phyloP scores from a whole-genome alignment of 2,888 invertebrate genomes.

The Polylopha cassiicola region DNA sequence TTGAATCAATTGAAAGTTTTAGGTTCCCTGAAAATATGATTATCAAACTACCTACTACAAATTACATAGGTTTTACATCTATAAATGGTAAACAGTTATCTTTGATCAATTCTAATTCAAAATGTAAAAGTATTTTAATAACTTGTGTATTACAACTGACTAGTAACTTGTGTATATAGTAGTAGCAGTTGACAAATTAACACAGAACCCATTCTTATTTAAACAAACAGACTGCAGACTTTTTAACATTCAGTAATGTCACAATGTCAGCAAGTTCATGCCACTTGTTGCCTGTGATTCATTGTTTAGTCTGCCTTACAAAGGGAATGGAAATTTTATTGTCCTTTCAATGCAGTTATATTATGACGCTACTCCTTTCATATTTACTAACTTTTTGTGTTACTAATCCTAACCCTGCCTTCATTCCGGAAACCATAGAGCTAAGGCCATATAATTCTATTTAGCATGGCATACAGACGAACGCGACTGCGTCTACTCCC shows the following conservation, averaged over 20 bases:
- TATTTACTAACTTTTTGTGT: too few relatives aligned
- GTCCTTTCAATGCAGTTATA: conserved; percentile 22
- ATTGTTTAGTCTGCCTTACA: conserved; percentile 33
- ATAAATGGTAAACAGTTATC: too few relatives aligned
- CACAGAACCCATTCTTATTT: conserved; percentile 5
- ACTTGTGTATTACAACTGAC: too few relatives aligned
- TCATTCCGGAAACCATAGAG: conserved; percentile 43
- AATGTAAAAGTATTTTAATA: too few relatives aligned
- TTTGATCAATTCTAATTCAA: too few relatives aligned
- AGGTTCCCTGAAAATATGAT: conserved; percentile 2
- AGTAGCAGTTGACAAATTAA: too few relatives aligned
- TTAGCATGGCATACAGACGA: conserved; percentile 88
- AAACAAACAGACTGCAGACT: conserved; percentile 12
- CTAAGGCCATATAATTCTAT: conserved; percentile 69
- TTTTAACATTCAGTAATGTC: conserved; percentile 48
- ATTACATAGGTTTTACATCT: too few relatives aligned
- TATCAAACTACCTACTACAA: too few relatives aligned
- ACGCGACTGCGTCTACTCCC: conserved; percentile 89
- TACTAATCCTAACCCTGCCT: conserved; percentile 36
- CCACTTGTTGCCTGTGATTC: conserved; percentile 37
- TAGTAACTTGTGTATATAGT: too few relatives aligned
- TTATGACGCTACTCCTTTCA: too few relatives aligned
- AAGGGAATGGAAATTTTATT: conserved; percentile 24
- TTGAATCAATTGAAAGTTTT: conserved; percentile 7
- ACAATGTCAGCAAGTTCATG: conserved; percentile 33